These are phyloP conservation scores for Scolanthus callimorphus DNA, from an alignment of 92 coral and sea anemone species.

Conservation along the genomic window DNA sequence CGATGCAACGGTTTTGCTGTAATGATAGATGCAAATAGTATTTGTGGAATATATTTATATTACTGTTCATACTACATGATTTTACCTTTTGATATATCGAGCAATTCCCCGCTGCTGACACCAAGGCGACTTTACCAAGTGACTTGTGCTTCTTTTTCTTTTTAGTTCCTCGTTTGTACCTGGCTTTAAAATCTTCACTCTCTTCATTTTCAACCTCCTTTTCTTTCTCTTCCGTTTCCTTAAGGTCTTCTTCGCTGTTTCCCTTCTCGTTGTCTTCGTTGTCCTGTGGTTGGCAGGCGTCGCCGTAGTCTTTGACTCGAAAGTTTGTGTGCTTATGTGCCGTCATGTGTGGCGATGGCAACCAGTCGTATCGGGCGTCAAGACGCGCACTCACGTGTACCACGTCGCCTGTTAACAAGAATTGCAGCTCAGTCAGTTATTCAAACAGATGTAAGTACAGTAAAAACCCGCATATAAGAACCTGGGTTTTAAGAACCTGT, in stretches of 20 bases:
- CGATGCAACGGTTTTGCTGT: no score
- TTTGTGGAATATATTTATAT: no score
- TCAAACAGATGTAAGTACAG: no score
- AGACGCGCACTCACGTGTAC: slow-evolving; percentile 69
- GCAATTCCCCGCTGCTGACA: slow-evolving; percentile 72
- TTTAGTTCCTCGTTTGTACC: slow-evolving; percentile 9
- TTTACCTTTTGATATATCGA: slow-evolving; percentile 76
- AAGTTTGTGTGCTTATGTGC: slow-evolving; percentile 43
- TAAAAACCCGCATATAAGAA: no score
- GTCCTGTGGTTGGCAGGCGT: slow-evolving; percentile 41
- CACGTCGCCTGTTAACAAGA: slow-evolving; percentile 77
- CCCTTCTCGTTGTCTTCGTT: neutral
- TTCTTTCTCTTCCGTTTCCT: neutral
- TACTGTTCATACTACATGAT: no score
- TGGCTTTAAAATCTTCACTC: no score
- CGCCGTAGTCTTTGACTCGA: slow-evolving; percentile 48
- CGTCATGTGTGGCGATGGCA: slow-evolving; percentile 72
- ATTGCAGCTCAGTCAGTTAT: no score
- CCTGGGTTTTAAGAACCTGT: no score
- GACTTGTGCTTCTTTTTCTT: slow-evolving; percentile 25
- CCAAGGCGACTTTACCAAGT: slow-evolving; percentile 65
- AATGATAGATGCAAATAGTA: no score
- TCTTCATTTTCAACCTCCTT: neutral
- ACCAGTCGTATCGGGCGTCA: slow-evolving; percentile 98
- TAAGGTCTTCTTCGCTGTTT: neutral